A percentile compares a stretch with the other conserved stretches of the same genome.
These are phyloP conservation scores for Cisticola juncidis DNA, from an alignment of 2,113 vertebrate genomes.

Conservation along the genomic window DNA sequence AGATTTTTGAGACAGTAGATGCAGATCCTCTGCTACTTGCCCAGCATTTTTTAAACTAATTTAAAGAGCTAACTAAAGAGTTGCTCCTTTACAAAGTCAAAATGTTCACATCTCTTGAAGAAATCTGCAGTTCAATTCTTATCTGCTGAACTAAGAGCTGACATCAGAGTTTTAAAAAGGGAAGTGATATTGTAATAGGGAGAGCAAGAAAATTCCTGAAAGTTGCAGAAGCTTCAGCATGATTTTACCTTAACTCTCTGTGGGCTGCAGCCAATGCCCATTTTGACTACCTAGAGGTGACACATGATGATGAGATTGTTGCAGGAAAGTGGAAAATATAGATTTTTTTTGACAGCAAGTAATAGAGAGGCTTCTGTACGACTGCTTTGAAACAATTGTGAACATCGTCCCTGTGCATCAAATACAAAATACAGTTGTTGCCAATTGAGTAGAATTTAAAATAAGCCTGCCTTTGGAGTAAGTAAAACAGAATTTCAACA, in stretches of 20 bases:
- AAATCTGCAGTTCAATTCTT: neutral
- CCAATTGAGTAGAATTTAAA: neutral
- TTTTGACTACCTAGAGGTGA: neutral
- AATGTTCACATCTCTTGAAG: neutral
- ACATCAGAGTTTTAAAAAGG: neutral
- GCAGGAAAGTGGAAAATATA: neutral
- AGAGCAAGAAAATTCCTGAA: neutral
- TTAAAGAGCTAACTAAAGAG: neutral
- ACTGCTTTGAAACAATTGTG: neutral
- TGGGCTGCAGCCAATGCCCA: neutral
- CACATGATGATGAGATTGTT: neutral
- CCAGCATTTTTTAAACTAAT: neutral
- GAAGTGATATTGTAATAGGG: neutral
- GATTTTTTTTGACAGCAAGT: constrained; percentile 10
- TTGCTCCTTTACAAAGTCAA: neutral
- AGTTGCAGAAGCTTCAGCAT: neutral
- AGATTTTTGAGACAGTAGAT: neutral
- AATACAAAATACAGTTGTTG: neutral
- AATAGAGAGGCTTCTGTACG: neutral
- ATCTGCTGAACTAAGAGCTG: neutral
- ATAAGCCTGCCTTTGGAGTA: neutral
- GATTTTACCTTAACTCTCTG: neutral
- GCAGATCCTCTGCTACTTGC: neutral
- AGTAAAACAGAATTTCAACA: neutral
- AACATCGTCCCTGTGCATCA: neutral